Base-by-base conservation (phyloP, 2,888 invertebrate genomes). In the Aphodius granarius region DNA sequence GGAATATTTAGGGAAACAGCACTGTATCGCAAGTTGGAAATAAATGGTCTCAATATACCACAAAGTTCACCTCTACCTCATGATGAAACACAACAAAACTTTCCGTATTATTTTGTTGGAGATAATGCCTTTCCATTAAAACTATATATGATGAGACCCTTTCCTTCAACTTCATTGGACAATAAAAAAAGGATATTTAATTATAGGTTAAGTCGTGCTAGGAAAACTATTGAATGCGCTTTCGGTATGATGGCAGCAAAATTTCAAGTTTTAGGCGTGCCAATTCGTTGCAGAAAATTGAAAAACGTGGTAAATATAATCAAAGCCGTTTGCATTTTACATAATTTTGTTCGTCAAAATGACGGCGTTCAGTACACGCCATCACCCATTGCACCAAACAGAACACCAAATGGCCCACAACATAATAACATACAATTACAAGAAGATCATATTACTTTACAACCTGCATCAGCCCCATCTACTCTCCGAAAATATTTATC, bases 1-100 rank as follows among this genome's bases (percentile, higher is more conserved):
- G 81, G 81, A 20, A 80, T 84, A 71, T 84, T 82, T 76, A 72
- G 72, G 70, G 78, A 78, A n/a, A 80, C 78, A 71, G 73, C 73
- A 77, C 78, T 80, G 17, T 79, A 78, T 66, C 73, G 75, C 19
- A 79, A 75, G 78, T 75, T 78, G 13, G 76, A 63, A 22, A 71
- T 75, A 65, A 43, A 21, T 19, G 74, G 73, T 63, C 78, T 73
- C 5, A 43, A 75, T 72, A 72, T 75, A 13, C 72, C 75, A 72
- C 4, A 21, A 23, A n/a, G 18, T 22, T 20, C 72, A 3, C 21
- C n/a, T n/a, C n/a, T 73, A 68, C 70, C 73, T 5, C 68, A 73
- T 73, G 70, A 73, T 68, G 20, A 62, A 20, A 18, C 17, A 0
- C 16, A 73, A 0, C 66, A 71, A 22, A n/a, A 20, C 17, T 16